Evolutionary conservation across 1,140 invertebrate species (phyloP), one percentile per base, ranked within the genome.

Genomic region (Zaprionus africanus): DNA sequence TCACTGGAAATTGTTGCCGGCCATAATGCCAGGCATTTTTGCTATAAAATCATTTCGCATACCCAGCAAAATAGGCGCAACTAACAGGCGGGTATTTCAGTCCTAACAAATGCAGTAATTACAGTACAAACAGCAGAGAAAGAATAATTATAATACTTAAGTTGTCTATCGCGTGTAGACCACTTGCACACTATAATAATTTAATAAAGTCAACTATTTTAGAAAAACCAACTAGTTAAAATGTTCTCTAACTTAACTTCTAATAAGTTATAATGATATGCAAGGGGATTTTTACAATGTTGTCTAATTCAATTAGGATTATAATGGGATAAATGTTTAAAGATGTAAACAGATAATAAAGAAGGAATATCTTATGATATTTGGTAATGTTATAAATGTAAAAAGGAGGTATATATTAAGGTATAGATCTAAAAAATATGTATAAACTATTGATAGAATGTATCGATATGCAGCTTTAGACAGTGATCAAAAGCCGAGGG

Each of bases 1-100:
- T 88, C 78, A 56, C 58, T 90, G 68, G 71, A 88, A 87, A 81
- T 73, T 74, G 71, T 84, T 84, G 85, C 80, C 77, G 51, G 22
- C 70, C 78, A 80, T 87, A 88, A 87, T 87, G 73, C 83, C 78
- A 67, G 83, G 67, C 58, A 84, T 84, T 84, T 71, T 28, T 73
- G 81, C 78, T 77, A 78, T 81, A 84, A 90, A 57, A 65, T 62
- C 56, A 31, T 62, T 59, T 38, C 31, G 22, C 46, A 62, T 73
- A 76, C 62, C 61, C 69, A 63, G 41, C 7, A 51, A 51, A 24
- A 51, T 11, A 34, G 11, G 12, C n/a, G 19, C 58, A 54, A 17
- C 19, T 31, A 49, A 53, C 31, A 41, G 24, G 22, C 13, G 51
- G 51, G 67, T 49, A 62, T 72, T 28, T 53, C 11, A 17, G 13